Conservation (phyloP, 2,797 vertebrate genomes). For the Tenualosa thibaudeaui region DNA sequence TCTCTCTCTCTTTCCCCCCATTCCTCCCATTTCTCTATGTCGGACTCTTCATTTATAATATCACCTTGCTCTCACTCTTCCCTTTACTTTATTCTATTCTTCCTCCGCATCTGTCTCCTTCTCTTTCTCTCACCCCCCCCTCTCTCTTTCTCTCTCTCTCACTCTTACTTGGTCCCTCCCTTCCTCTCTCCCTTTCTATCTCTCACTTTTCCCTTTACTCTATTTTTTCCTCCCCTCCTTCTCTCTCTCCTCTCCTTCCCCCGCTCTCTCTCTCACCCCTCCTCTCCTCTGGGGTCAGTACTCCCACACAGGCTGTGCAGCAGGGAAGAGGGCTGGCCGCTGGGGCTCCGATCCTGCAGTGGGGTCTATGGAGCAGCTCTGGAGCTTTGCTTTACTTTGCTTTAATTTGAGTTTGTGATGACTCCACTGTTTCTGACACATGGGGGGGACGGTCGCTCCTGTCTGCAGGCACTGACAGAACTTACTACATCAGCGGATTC, state of each 20-base stretch:
- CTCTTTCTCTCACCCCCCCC: background rate
- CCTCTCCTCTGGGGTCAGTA: too few species aligned
- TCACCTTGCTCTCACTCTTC: too few species aligned
- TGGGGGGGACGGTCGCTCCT: background rate
- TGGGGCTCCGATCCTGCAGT: background rate
- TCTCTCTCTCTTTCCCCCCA: background rate
- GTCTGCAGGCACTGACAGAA: background rate
- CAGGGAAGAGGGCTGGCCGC: background rate
- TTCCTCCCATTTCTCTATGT: too few species aligned
- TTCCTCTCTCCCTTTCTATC: background rate
- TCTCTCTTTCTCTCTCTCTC: background rate
- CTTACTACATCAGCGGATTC: background rate
- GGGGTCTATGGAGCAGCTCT: background rate
- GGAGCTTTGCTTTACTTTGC: background rate
- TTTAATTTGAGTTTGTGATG: conserved; percentile 16
- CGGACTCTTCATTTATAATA: too few species aligned
- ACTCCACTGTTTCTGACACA: conserved; percentile 17
- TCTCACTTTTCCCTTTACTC: too few species aligned
- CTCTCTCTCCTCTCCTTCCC: too few species aligned
- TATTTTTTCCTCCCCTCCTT: too few species aligned
- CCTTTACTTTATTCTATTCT: too few species aligned
- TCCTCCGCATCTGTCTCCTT: too few species aligned
- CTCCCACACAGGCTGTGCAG: too few species aligned
- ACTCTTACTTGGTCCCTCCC: background rate
- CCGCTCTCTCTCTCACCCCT: too few species aligned